Evolutionary conservation across 35 echinoderm and acorn worm species (phyloP).

Genomic region (Apostichopus japonicus): DNA sequence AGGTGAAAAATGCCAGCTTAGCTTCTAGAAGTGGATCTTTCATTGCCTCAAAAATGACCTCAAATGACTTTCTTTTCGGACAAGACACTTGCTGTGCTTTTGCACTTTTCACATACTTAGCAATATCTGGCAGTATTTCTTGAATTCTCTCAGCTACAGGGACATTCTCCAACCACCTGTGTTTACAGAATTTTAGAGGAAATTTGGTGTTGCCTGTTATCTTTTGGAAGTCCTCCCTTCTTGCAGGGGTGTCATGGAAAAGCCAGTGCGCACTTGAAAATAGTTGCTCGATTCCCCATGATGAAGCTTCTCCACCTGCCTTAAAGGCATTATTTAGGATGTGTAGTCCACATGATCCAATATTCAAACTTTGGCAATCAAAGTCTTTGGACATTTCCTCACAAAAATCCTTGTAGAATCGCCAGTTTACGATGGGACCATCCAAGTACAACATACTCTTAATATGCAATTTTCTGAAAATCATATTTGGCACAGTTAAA

Average conservation of each 20-base stretch:
- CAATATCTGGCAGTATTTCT: slow-evolving; percentile 18
- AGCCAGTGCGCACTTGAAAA: slow-evolving; percentile 11
- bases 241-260: slow-evolving; percentile 36
- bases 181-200: slow-evolving; percentile 52
- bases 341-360: neutral
- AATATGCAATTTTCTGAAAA: neutral
- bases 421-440: neutral
- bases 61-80: slow-evolving; percentile 26
- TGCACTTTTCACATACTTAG: slow-evolving; percentile 33
- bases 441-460: neutral
- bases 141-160: slow-evolving; percentile 32
- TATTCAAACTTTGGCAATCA: neutral
- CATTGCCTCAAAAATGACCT: neutral
- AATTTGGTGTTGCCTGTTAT: slow-evolving; percentile 2
- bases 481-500: too few species aligned
- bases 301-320: neutral
- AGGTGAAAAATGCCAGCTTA: slow-evolving; percentile 16
- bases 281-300: neutral
- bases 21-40: slow-evolving; percentile 23
- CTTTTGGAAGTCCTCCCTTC: slow-evolving; percentile 11
- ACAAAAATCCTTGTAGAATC: neutral
- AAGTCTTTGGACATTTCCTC: neutral
- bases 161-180: slow-evolving; percentile 45
- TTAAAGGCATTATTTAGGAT: neutral
- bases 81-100: slow-evolving; percentile 7